Conservation (phyloP, 2,888 invertebrate genomes). For the Hydroisotoma schaefferi region DNA sequence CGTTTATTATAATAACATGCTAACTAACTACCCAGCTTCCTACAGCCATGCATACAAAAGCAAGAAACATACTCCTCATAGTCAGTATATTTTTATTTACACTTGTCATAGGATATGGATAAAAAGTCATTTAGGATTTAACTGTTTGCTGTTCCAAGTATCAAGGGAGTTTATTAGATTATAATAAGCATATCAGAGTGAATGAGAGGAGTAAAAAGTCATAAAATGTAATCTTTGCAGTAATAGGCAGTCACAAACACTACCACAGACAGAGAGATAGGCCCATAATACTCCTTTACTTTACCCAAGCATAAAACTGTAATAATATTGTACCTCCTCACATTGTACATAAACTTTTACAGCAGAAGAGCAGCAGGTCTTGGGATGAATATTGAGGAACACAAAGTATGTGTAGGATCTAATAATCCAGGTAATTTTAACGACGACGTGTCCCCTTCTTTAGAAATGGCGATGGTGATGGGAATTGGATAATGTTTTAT, state of each 20-base stretch:
- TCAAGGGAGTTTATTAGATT: slow-evolving; percentile 19
- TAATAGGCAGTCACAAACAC: not conserved
- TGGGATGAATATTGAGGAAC: too few relatives aligned
- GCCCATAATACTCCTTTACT: too few relatives aligned
- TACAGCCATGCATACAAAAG: too few relatives aligned
- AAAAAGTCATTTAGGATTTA: too few relatives aligned
- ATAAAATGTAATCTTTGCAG: slow-evolving; percentile 12
- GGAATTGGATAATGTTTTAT: slow-evolving; percentile 10
- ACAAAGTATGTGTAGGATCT: slow-evolving; percentile 9
- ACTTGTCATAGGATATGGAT: too few relatives aligned
- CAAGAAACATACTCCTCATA: too few relatives aligned
- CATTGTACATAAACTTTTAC: not conserved
- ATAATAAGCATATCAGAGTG: slow-evolving; percentile 18
- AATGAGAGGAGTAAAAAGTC: slow-evolving; percentile 10
- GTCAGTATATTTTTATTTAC: too few relatives aligned
- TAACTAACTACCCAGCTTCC: not conserved
- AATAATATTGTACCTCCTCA: too few relatives aligned
- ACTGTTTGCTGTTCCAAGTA: not conserved
- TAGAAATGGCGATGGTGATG: not conserved
- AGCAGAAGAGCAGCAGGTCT: too few relatives aligned
- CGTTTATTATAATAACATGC: not conserved
- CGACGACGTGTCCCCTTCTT: not conserved
- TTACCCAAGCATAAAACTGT: too few relatives aligned
- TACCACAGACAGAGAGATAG: not conserved
- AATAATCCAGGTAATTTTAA: slow-evolving; percentile 13